phyloP scores from a whole-genome alignment of 2,113 vertebrate genomes.

The Procavia capensis region DNA sequence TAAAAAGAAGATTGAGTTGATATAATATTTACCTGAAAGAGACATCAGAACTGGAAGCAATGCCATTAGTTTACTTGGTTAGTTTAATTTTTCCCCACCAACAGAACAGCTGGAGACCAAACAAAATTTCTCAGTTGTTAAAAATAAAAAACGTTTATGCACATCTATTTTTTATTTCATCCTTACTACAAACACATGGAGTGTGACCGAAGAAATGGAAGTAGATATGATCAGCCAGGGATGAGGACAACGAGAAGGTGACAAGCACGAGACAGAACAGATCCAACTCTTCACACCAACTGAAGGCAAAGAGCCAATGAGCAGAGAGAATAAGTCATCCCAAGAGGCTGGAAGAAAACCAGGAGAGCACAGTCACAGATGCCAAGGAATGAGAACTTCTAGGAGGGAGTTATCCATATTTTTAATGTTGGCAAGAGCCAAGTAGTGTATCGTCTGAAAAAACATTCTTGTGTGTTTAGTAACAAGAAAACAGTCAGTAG shows the following conservation, averaged over 20 bases:
- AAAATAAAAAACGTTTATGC: background rate
- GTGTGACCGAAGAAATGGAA: background rate
- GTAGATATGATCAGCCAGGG: background rate
- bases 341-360: background rate
- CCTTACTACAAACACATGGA: background rate
- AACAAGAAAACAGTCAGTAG: background rate
- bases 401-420: background rate
- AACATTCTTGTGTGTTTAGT: background rate
- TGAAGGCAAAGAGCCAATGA: background rate
- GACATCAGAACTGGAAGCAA: background rate
- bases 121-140: background rate
- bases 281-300: background rate
- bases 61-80: background rate
- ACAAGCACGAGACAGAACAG: background rate
- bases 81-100: background rate
- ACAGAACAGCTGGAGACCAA: background rate
- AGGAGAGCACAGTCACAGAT: background rate
- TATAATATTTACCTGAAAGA: background rate
- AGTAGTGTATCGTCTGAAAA: background rate
- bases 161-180: background rate
- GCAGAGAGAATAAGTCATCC: background rate
- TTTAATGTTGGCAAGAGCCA: conserved; percentile 12
- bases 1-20: background rate
- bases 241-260: background rate
- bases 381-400: background rate